phyloP scores from a whole-genome alignment of 1,140 invertebrate species.

The Spodoptera litura region DNA sequence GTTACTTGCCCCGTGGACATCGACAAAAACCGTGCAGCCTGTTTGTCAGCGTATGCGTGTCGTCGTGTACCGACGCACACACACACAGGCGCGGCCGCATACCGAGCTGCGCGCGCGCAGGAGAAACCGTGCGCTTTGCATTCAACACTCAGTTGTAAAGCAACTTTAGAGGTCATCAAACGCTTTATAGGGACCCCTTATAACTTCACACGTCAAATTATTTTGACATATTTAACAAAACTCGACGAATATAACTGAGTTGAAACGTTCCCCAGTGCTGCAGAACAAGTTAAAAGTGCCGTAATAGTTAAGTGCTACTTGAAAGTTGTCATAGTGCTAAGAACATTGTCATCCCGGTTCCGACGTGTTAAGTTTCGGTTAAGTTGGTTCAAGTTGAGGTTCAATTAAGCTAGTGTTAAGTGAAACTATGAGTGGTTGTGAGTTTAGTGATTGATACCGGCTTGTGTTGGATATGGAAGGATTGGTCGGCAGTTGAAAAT shows the following conservation, averaged over 20 bases:
- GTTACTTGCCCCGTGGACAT: conserved; percentile 85
- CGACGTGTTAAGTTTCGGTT: conserved; percentile 57
- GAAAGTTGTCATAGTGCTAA: conserved; percentile 45
- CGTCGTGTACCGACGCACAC: conserved; percentile 54
- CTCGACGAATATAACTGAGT: conserved; percentile 46
- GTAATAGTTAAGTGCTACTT: conserved; percentile 46
- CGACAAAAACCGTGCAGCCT: conserved; percentile 85
- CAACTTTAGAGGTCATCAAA: conserved; percentile 82
- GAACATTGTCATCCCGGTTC: conserved; percentile 50
- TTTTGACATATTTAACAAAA: conserved; percentile 55
- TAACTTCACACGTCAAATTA: conserved; percentile 61
- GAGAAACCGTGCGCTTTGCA: conserved; percentile 81
- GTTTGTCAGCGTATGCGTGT: conserved; percentile 63
- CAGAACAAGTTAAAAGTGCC: conserved; percentile 7
- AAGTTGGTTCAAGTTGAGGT: conserved; percentile 54
- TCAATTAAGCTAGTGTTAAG: conserved; percentile 56
- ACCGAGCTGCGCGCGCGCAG: conserved; percentile 77
- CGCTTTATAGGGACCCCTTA: conserved; percentile 72
- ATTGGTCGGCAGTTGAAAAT: conserved; percentile 74
- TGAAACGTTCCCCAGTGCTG: neutral
- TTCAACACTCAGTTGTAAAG: conserved; percentile 80
- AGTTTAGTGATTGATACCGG: conserved; percentile 50
- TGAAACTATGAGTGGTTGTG: conserved; percentile 54
- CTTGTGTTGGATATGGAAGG: conserved; percentile 65
- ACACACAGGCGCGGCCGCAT: conserved; percentile 72